Percentiles rank a stretch among this genome's conserved stretches.
Conservation (phyloP, 2,113 vertebrate species). For the human (Homo sapiens) region GRCh38 chr20:43838501-43839000, state of each 20-base stretch:
- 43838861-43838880: background rate
- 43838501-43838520: background rate
- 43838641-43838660: background rate
- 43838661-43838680: background rate
- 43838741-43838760: background rate
- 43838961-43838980: background rate
- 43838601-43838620: background rate
- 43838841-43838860: background rate
- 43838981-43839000: background rate
- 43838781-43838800: background rate
- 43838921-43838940: background rate
- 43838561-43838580: background rate
- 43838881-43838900: background rate
- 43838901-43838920: background rate
- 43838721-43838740: background rate
- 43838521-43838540: background rate
- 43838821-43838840: background rate
- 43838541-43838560: background rate
- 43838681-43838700: background rate
- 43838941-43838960: background rate
- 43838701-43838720: too few relatives aligned
- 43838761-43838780: background rate
- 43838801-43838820: background rate
- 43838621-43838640: background rate
- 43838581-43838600: background rate